phyloP scores from a whole-genome alignment of 1,140 invertebrate genomes.

The Bicyclus anynana region DNA sequence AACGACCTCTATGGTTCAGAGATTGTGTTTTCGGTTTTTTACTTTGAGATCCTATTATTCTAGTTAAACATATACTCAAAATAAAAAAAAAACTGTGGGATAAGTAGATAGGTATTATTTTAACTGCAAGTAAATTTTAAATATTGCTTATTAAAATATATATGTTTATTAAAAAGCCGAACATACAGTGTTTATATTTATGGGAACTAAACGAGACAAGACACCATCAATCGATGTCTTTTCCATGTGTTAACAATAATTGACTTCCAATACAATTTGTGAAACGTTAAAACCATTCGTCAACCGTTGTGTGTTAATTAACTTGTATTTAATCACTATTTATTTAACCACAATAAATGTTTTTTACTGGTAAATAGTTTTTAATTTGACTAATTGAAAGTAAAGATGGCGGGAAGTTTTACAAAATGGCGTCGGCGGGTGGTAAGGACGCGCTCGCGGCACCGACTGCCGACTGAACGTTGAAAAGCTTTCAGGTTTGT shows the following conservation, averaged over 20 bases:
- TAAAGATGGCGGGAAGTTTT: conserved; percentile 44
- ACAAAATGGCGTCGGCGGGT: conserved; percentile 44
- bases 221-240: conserved; percentile 5
- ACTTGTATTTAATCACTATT: background rate
- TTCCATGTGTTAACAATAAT: background rate
- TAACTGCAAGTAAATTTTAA: no score
- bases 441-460: conserved; percentile 38
- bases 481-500: conserved; percentile 29
- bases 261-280: background rate
- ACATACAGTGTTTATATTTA: background rate
- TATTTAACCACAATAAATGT: background rate
- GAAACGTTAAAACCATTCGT: background rate
- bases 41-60: no score
- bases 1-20: no score
- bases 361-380: background rate
- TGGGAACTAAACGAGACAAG: background rate
- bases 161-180: no score
- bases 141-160: no score
- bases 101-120: no score
- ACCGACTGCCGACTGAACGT: conserved; percentile 35
- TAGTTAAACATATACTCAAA: no score
- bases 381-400: background rate
- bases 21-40: no score
- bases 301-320: background rate
- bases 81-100: no score